phyloP scores from a whole-genome alignment of 92 coral and sea anemone species.

The Actinernus sp. region DNA sequence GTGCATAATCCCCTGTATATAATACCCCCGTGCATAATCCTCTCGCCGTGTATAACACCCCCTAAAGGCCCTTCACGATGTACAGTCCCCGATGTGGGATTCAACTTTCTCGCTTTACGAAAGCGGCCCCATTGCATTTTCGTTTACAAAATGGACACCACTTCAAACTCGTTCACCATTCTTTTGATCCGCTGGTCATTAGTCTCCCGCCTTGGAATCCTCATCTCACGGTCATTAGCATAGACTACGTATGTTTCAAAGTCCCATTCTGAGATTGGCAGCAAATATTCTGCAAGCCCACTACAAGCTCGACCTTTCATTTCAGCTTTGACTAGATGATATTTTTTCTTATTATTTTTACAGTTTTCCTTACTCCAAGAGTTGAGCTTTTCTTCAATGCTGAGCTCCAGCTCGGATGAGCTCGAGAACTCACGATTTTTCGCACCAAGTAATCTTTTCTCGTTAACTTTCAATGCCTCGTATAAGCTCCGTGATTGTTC shows the following conservation, averaged over 20 bases:
- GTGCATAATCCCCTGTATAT: no score
- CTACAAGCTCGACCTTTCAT: not conserved
- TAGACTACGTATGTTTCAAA: conserved; percentile 10
- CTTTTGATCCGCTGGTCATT: conserved; percentile 22
- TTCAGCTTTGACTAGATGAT: not conserved
- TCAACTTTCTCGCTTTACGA: no score
- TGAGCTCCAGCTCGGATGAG: conserved; percentile 11
- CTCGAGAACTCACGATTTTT: conserved; percentile 10
- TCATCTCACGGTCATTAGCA: not conserved
- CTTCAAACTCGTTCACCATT: conserved; percentile 27
- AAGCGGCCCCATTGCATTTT: no score
- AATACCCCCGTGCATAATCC: no score
- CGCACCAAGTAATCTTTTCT: no score
- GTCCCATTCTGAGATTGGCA: conserved; percentile 18
- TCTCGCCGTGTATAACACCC: no score
- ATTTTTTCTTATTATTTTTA: not conserved
- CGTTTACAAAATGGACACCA: conserved; percentile 24
- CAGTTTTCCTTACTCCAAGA: not conserved
- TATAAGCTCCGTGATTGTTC: conserved; percentile 7
- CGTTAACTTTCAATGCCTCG: no score
- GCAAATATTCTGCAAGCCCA: conserved; percentile 9
- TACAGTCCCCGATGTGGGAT: no score
- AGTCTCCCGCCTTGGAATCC: conserved; percentile 16
- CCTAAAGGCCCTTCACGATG: no score
- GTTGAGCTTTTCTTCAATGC: conserved; percentile 21